Evolutionary conservation across 2,888 invertebrate species (phyloP), one percentile per base, ranked within the genome.

Genomic region (Caradrina clavipalpis): DNA sequence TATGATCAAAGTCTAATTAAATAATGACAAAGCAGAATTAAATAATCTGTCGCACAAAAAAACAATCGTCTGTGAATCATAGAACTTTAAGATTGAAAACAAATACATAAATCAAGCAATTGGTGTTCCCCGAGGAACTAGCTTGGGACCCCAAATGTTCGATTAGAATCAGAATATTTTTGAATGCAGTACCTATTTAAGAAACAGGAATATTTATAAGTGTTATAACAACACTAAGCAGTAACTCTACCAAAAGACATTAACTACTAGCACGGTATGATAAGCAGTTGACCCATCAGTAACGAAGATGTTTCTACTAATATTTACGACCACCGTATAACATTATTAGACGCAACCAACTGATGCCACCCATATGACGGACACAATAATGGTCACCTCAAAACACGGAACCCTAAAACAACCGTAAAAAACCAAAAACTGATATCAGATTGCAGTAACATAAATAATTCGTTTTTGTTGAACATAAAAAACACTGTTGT

Each of bases 401-500:
- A 73, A 80, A 65, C 70, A 67, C 63, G 49, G 22, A 73, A 64
- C 63, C 62, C 62, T 65, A 75, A 81, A 68, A 70, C 35, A 56
- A 73, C 71, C 63, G 75, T 74, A 81, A 83, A 81, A 80, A 69
- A 73, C 68, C 19, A 77, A 79, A 79, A 75, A 66, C 15, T 62
- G 76, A 81, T 89, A 92, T 91, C 88, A 77, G 83, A 88, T 87
- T 87, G 87, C 88, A 86, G 86, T 89, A 87, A 87, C 85, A 84
- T 86, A 87, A 87, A 86, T 88, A 87, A 90, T 87, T 87, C 82
- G 80, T 86, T 90, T 90, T 88, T 86, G 85, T 87, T 80, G 79
- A 80, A 77, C 81, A 87, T 86, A 89, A 90, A 92, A 91, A 89
- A 87, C 22, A 59, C 76, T 88, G 89, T 91, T 91, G 88, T 91